Base-by-base conservation (phyloP, 2,888 invertebrate species). In the Neocrepidodera transversa region DNA sequence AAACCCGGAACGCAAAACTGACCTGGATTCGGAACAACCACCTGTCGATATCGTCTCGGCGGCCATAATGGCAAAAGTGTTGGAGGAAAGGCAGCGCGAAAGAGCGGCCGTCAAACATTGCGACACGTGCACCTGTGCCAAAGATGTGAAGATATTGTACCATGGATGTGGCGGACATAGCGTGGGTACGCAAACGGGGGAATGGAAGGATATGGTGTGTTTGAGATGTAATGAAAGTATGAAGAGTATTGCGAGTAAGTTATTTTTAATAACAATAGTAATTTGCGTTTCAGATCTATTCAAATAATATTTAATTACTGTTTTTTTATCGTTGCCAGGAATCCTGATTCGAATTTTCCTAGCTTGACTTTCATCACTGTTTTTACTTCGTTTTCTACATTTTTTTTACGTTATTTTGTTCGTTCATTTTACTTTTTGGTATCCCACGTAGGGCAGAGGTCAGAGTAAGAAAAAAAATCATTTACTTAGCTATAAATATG, bases 51-150 rank as follows among this genome's bases (percentile, higher is more conserved):
- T 89, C 70, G 89, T 91, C 10, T 94, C 94, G 2, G 93, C 94
- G 17, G 91, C 93, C 7, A 88, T 93, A 50, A 91, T 95, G 91
- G 93, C 94, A 1, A 94, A 94, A 82, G 92, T 94, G 62, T 82
- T 95, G 23, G 92, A 95, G 79, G 93, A 94, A 73, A 85, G 92
- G 60, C 93, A 93, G 69, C 88, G 90, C 60, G 93, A 93, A 69
- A 79, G 86, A 65, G 87, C 89, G 54, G 86, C 89, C 50, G 85
- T 88, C 1, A 91, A 91, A 77, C 93, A 93, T 74, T 93, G 93
- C 79, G 89, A 90, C 71, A 91, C 91, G 1, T 93, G 93, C 72
- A 87, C 87, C 38, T 93, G 93, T 76, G 83, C 85, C 53, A 70
- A 72, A 56, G 82, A 80, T 70, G 70, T 83, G 8, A 81, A 81